Percentiles rank a stretch among this genome's conserved stretches.
These are phyloP conservation scores for Agrotis puta DNA, from an alignment of 2,888 invertebrate genomes.

Conservation along the genomic window DNA sequence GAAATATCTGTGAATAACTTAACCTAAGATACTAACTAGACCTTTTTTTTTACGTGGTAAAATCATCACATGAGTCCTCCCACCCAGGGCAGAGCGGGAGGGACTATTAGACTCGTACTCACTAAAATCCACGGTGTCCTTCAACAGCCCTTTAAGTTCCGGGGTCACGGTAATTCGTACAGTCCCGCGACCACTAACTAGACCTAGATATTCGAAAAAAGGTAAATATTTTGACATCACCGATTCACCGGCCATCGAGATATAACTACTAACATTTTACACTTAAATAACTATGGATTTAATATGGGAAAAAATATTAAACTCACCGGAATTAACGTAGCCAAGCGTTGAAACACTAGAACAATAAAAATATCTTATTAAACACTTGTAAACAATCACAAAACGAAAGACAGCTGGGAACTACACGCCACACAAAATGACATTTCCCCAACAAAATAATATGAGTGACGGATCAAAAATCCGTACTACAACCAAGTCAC, in stretches of 20 bases:
- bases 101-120: too few species aligned
- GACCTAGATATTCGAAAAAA: neutral
- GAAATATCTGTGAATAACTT: too few species aligned
- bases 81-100: too few species aligned
- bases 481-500: constrained; percentile 6
- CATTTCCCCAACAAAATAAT: neutral
- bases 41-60: too few species aligned
- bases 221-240: constrained; percentile 23
- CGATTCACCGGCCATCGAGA: too few species aligned
- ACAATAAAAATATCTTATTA: constrained; percentile 56
- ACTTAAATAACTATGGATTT: neutral
- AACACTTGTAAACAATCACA: constrained; percentile 60
- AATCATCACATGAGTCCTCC: too few species aligned
- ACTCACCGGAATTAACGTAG: constrained; percentile 48
- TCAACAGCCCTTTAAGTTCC: too few species aligned
- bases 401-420: constrained; percentile 43
- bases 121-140: too few species aligned
- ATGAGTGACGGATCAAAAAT: neutral
- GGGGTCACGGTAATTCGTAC: too few species aligned
- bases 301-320: neutral
- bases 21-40: too few species aligned
- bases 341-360: constrained; percentile 28
- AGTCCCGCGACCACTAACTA: too few species aligned
- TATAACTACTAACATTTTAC: neutral
- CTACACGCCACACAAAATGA: constrained; percentile 11